These are phyloP conservation scores for Calyptommatus sinebrachiatus DNA, from an alignment of 2,113 vertebrate species.

Conservation along the genomic window DNA sequence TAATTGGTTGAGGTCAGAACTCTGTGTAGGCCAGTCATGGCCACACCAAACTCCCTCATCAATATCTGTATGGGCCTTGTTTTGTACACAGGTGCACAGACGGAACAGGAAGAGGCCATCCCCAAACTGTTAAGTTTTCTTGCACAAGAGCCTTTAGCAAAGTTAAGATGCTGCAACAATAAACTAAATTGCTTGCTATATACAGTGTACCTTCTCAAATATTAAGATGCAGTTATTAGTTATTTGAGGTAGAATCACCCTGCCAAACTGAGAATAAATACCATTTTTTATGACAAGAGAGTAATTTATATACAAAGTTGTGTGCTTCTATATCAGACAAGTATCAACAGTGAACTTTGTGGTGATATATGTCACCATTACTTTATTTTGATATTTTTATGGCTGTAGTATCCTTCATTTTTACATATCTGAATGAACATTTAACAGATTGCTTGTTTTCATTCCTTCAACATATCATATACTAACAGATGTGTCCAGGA, in stretches of 20 bases:
- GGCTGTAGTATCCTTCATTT: background rate
- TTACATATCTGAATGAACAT: background rate
- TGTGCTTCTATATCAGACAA: background rate
- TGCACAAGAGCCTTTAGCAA: too few relatives aligned
- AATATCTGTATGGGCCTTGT: background rate
- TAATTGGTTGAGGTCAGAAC: too few relatives aligned
- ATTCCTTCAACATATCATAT: background rate
- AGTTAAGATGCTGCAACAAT: background rate
- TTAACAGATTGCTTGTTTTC: background rate
- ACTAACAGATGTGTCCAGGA: too few relatives aligned
- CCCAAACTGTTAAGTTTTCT: background rate
- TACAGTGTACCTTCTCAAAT: background rate
- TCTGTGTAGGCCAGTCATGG: too few relatives aligned
- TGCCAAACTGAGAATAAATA: background rate
- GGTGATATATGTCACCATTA: background rate
- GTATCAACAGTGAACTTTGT: background rate
- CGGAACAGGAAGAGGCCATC: too few relatives aligned
- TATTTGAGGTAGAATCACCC: background rate
- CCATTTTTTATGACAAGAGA: too few relatives aligned
- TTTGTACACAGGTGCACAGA: too few relatives aligned
- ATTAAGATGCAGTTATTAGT: background rate
- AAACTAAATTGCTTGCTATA: slow-evolving; percentile 1
- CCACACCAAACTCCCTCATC: too few relatives aligned
- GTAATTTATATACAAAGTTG: background rate
- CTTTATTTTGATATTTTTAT: background rate